A percentile compares a stretch with the other conserved stretches of the same genome.
Evolutionary conservation across 23 tunicate species (phyloP).

Genomic region (Oikopleura albicans): DNA sequence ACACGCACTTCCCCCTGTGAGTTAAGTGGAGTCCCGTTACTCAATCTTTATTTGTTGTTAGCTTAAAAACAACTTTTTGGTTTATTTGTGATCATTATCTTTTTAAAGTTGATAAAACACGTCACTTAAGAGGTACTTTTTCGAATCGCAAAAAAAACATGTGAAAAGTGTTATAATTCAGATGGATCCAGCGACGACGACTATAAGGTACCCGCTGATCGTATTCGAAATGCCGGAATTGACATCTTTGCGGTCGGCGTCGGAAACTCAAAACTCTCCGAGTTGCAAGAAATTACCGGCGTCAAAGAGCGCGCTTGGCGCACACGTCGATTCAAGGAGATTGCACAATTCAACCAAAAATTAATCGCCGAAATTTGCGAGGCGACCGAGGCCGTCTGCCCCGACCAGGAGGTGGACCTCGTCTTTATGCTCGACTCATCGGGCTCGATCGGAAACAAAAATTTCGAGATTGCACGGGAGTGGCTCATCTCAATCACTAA

Average conservation of each 20-base stretch:
- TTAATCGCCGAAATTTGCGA: background rate
- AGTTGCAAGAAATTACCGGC: constrained; percentile 20
- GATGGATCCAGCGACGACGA: background rate
- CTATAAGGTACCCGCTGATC: background rate
- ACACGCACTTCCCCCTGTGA: too few species aligned
- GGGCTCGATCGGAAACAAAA: background rate
- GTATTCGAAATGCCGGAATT: constrained; percentile 21
- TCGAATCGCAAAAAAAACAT: too few species aligned
- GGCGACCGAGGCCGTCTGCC: background rate
- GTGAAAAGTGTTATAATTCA: too few species aligned
- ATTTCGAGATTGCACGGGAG: constrained; percentile 2
- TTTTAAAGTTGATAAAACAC: too few species aligned
- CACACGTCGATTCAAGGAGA: background rate
- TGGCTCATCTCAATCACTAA: background rate
- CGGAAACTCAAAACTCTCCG: constrained; percentile 29
- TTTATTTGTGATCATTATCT: too few species aligned
- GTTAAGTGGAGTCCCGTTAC: too few species aligned
- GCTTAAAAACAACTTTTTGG: too few species aligned
- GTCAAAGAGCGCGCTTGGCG: background rate
- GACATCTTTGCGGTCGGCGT: constrained; percentile 69
- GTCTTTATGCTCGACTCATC: constrained; percentile 9
- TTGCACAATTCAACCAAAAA: background rate
- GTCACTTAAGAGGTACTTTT: too few species aligned
- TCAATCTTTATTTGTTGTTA: too few species aligned
- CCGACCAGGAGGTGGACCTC: background rate